Evolutionary conservation across 2,797 vertebrate genomes (phyloP), one percentile per base, ranked within the genome.

Genomic region (Valencia hispanica): DNA sequence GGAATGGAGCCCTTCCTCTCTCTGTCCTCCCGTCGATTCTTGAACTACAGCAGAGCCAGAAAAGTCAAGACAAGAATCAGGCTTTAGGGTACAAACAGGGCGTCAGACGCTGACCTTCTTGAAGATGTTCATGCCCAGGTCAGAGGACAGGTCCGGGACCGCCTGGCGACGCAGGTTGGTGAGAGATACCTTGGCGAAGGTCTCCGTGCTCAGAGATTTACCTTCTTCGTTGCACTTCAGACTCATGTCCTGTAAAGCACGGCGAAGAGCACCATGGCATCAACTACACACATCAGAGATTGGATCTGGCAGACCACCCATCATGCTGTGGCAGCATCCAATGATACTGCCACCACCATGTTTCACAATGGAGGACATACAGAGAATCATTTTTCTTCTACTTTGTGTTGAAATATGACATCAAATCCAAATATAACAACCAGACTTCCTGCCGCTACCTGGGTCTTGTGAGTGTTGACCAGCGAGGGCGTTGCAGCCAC

Each of bases 1-100:
- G 98, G 98, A 66, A 99, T 99, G 3, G 98, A 99, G 25, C 98
- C 97, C 81, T 99, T 99, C 78, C 98, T 95, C 85, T 99, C 98
- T 0, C 98, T 92, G 86, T 99, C 98, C 55, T 99, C 98, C 34
- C 96, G 96, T 7, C 98, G 96, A 81, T 97, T 99, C 91, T 99
- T 99, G 84, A 99, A 98, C 98, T 99, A 79, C 25, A 70, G 69
- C 22, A 55, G 5, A 45, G 17, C 22, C 51, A 43, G 45, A 74
- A 10, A 0, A 36, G 30, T 41, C 55, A 22, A 25, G 18, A 8
- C 15, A 53, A 66, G 34, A 17, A 50, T 57, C 18, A 27, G 10
- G 2, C 11, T 34, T 20, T 18, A 17, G 57, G 27, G 41, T 9
- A 27, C 69, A n/a, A 39, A 65, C 6, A 27, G 45, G 3, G 9